phyloP scores from a whole-genome alignment of 1,140 invertebrate genomes.

The Drosophila sucinea region DNA sequence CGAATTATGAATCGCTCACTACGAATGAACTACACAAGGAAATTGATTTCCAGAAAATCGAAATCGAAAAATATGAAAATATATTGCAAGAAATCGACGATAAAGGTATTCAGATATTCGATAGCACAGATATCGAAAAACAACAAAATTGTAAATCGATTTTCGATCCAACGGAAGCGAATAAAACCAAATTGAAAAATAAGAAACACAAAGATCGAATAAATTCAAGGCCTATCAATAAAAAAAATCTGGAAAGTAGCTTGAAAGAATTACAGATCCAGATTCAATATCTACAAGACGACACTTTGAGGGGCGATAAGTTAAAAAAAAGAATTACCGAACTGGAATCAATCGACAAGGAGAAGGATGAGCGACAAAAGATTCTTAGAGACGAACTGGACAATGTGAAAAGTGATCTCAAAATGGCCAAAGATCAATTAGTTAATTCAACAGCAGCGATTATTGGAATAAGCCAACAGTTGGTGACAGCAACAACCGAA shows the following conservation, averaged over 20 bases:
- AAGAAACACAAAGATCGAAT: background rate
- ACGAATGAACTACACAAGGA: background rate
- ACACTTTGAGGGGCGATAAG: no score
- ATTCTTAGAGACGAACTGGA: no score
- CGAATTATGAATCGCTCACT: background rate
- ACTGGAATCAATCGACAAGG: no score
- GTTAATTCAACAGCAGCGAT: no score
- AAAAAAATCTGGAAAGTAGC: background rate
- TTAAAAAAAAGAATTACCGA: background rate
- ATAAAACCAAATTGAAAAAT: background rate
- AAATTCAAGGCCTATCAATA: background rate
- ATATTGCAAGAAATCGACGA: background rate
- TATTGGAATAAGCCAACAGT: no score
- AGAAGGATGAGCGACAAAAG: no score
- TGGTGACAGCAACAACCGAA: no score
- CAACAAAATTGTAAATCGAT: background rate
- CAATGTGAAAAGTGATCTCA: no score
- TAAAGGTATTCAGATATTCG: background rate
- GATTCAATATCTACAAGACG: background rate
- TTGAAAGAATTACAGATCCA: background rate
- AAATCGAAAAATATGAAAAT: background rate
- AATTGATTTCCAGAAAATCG: background rate
- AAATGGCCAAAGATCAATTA: no score
- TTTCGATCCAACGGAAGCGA: background rate
- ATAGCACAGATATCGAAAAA: background rate